Conservation (phyloP, 2,888 invertebrate genomes). For the Myathropa florea region DNA sequence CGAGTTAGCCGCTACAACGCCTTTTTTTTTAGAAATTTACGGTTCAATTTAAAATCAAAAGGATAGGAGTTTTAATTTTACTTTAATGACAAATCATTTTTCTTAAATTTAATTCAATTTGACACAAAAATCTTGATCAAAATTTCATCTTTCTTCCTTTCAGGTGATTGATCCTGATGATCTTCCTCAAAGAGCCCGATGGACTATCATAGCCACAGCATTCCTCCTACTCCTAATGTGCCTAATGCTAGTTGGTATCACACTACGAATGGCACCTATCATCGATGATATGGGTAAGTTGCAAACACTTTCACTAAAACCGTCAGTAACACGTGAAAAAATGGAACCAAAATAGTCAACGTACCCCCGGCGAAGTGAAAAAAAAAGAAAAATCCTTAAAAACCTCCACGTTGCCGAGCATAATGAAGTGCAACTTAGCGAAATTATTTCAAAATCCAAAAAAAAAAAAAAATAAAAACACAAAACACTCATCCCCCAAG, state of each 20-base stretch:
- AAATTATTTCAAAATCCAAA: not conserved
- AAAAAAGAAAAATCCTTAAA: not conserved
- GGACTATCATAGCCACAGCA: slow-evolving; percentile 95
- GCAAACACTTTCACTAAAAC: not conserved
- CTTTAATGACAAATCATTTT: too few relatives aligned
- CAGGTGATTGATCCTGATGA: slow-evolving; percentile 90
- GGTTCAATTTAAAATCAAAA: too few relatives aligned
- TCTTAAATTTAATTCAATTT: not conserved
- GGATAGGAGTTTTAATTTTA: too few relatives aligned
- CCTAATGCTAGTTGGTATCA: slow-evolving; percentile 93
- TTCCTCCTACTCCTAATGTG: slow-evolving; percentile 93
- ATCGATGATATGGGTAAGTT: slow-evolving; percentile 97
- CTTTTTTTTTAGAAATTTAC: too few relatives aligned
- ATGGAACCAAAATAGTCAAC: not conserved
- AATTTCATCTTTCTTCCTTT: not conserved
- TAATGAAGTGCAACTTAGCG: not conserved
- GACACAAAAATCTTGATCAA: not conserved
- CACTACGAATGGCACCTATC: slow-evolving; percentile 95
- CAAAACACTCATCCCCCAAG: not conserved
- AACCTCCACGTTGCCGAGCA: not conserved
- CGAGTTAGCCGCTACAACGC: too few relatives aligned
- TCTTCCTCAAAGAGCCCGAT: slow-evolving; percentile 90
- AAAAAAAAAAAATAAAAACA: not conserved
- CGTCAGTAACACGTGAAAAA: slow-evolving; percentile 22
- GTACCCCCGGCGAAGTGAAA: slow-evolving; percentile 1